Conservation (phyloP, 2,888 invertebrate species). For the Pseudococcus jackbeardsleyi region DNA sequence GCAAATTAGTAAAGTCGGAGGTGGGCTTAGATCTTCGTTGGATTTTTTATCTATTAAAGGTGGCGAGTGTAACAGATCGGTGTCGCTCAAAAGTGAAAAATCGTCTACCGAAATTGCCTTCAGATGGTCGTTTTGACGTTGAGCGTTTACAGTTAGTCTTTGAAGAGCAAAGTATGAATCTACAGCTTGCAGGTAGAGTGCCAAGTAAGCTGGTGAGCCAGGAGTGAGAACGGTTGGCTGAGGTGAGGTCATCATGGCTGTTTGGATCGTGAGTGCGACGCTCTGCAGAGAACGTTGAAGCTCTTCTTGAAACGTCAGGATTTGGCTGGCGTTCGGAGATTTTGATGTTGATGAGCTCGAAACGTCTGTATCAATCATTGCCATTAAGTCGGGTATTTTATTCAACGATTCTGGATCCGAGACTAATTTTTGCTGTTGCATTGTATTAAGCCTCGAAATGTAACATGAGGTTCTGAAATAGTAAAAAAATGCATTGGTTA, state of each 20-base stretch:
- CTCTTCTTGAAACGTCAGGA: slow-evolving; percentile 58
- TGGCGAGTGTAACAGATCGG: slow-evolving; percentile 49
- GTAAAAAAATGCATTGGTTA: background rate
- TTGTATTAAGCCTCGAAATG: background rate
- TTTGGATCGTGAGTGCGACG: slow-evolving; percentile 85
- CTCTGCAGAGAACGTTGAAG: slow-evolving; percentile 76
- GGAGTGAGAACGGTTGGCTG: slow-evolving; percentile 86
- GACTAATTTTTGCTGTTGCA: slow-evolving; percentile 58
- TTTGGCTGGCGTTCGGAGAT: slow-evolving; percentile 1
- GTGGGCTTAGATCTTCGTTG: slow-evolving; percentile 67
- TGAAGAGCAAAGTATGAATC: slow-evolving; percentile 89
- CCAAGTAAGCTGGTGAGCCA: slow-evolving; percentile 87
- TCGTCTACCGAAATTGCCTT: slow-evolving; percentile 55
- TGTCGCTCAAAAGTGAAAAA: slow-evolving; percentile 49
- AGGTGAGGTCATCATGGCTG: slow-evolving; percentile 86
- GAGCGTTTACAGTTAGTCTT: slow-evolving; percentile 68
- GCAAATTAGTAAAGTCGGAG: slow-evolving; percentile 60
- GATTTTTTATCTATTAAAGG: slow-evolving; percentile 70
- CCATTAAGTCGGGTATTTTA: slow-evolving; percentile 56
- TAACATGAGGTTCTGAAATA: slow-evolving; percentile 24
- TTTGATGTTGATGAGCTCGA: slow-evolving; percentile 6
- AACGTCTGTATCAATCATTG: slow-evolving; percentile 51
- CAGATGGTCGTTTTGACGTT: slow-evolving; percentile 51
- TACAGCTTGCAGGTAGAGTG: slow-evolving; percentile 86
- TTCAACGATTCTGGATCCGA: slow-evolving; percentile 9